Base-by-base conservation (phyloP, 2,888 invertebrate genomes). In the Dryococelus australis region DNA sequence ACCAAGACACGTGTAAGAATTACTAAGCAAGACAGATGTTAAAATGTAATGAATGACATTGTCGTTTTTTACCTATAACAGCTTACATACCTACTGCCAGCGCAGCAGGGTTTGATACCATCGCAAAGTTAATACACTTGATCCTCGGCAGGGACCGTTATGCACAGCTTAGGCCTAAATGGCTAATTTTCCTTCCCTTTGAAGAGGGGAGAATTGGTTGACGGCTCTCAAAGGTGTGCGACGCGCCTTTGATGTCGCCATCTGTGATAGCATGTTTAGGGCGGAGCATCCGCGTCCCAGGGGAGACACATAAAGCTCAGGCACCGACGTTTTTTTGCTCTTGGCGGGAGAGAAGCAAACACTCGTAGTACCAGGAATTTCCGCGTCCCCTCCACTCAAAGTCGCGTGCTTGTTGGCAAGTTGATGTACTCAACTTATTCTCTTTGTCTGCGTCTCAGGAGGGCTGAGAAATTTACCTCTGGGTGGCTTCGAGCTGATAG, bases 101-200 rank as follows among this genome's bases (percentile, higher is more conserved):
- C 35, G 35, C 35, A 35, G 35, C 35, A 35, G 35, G 35, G 35
- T 35, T 3, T 35, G 35, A 35, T 4, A 0, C 47, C 16, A 16
- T 47, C 47, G 65, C 65, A 65, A 65, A 65, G 65, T 24, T 65
- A 1, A n/a, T 24, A 65, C 20, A 24, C 65, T 0, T 13, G 5
- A 16, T 10, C 47, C 47, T 16, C 65, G 20, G 20, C 8, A 20
- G 65, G 8, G 65, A 9, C 0, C 65, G 65, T 65, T 65, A 65
- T 65, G 13, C 65, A 16, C 24, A 24, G 65, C 65, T n/a, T n/a
- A n/a, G n/a, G n/a, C n/a, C 5, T 65, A 20, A 65, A 65, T 8
- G 65, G 65, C 65, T 65, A 65, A 65, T 65, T 65, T 47, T 65
- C 65, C 65, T 65, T n/a, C 65, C 24, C n/a, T 65, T 65, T 65